These are phyloP conservation scores for Rhagoletis zephyria DNA, from an alignment of 1,140 invertebrate genomes.

Conservation along the genomic window DNA sequence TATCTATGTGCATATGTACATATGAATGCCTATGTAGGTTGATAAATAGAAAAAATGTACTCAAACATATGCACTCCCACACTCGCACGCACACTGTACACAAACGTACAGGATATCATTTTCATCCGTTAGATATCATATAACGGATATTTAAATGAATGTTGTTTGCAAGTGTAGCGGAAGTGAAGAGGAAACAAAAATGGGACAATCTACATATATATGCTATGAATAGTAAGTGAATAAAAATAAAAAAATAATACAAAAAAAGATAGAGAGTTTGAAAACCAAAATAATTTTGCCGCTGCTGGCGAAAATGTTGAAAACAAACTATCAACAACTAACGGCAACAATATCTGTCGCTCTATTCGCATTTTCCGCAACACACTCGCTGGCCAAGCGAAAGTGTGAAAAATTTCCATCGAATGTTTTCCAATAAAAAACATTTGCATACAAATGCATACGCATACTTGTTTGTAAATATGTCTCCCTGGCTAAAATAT, in stretches of 20 bases:
- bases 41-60: neutral
- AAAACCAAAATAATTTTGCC: neutral
- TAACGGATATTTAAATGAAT: constrained; percentile 45
- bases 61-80: neutral
- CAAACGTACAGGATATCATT: neutral
- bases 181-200: constrained; percentile 32
- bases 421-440: neutral
- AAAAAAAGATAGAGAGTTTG: neutral
- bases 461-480: too few species aligned
- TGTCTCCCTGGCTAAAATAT: too few species aligned
- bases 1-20: too few species aligned
- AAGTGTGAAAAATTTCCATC: too few species aligned
- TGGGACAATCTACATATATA: neutral
- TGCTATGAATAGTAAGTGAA: neutral
- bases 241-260: neutral
- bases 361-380: too few species aligned
- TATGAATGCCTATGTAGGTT: constrained; percentile 19
- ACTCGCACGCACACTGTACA: neutral
- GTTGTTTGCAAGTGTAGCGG: constrained; percentile 36
- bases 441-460: neutral
- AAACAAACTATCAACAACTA: too few species aligned
- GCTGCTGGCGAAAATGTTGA: neutral
- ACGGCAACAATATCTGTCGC: too few species aligned
- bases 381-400: too few species aligned
- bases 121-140: constrained; percentile 21